Evolutionary conservation across 2,888 invertebrate species (phyloP), one percentile per base, ranked within the genome.

Genomic region (Machimus atricapillus): DNA sequence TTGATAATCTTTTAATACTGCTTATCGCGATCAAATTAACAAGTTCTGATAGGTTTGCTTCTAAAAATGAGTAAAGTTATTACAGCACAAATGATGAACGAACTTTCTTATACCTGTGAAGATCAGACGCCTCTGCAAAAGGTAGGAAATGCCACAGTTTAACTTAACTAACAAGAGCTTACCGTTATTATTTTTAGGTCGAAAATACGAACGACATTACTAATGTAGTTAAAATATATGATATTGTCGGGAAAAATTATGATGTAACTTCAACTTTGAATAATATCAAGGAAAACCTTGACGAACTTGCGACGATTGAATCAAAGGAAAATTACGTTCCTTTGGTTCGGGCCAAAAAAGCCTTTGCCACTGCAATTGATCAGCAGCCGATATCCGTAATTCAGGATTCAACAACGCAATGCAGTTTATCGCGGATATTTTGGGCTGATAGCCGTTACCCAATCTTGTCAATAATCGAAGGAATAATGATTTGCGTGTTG

Each of bases 301-400:
- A 16, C 12, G 34, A 14, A 14, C 46, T 88, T 14, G 86, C 78
- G 1, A 27, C 31, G 3, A 82, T 88, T 34, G 88, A 88, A 78
- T 37, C 87, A 1, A 83, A 87, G 14, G 82, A 87, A 0, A 88
- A 88, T 31, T 86, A 87, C n/a, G 31, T 87, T 23, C 88, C 88
- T 4, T 58, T 27, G 43, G 81, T 66, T 73, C 87, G 27, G 82
- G 46, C 40, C 66, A 88, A 56, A 31, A 3, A 27, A 56, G 82
- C 8, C 77, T 87, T 37, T 14, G 23, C 19, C 8, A 78, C 12
- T 27, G 52, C n/a, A 52, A 4, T 52, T 6, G n/a, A 6, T 7
- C 2, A 19, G 2, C 52, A 52, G n/a, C 19, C 16, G 52, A 19
- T 7, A 52, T 0, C 16, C 16, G 14, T 46, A 46, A 46, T 16